These are phyloP conservation scores for Hemibagrus wyckioides DNA, from an alignment of 2,113 vertebrate genomes.

Conservation along the genomic window DNA sequence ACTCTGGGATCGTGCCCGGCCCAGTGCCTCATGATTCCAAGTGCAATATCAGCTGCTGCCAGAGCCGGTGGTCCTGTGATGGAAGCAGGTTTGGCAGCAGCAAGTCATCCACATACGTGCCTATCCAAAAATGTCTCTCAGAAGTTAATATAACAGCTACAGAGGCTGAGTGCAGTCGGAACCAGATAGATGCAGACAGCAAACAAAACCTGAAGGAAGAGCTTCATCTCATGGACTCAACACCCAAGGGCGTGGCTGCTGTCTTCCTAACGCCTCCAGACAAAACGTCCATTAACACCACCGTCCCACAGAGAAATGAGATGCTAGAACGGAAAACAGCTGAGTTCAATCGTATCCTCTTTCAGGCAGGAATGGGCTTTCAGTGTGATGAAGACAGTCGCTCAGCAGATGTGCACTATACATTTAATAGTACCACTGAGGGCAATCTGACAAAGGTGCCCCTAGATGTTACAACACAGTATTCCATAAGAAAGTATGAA, in stretches of 20 bases:
- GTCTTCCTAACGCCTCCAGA: slow-evolving; percentile 58
- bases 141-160: slow-evolving; percentile 73
- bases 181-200: slow-evolving; percentile 46
- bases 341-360: slow-evolving; percentile 91
- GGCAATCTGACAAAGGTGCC: slow-evolving; percentile 12
- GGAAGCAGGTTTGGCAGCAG: slow-evolving; percentile 70
- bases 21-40: slow-evolving; percentile 64
- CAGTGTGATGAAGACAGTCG: slow-evolving; percentile 55
- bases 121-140: slow-evolving; percentile 81
- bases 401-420: slow-evolving; percentile 14
- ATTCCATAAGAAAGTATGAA: slow-evolving; percentile 9
- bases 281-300: slow-evolving; percentile 52
- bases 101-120: slow-evolving; percentile 65
- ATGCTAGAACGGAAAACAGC: slow-evolving; percentile 88
- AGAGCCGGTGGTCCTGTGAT: slow-evolving; percentile 79
- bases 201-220: slow-evolving; percentile 44
- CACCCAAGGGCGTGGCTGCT: slow-evolving; percentile 39
- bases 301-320: slow-evolving; percentile 75
- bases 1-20: slow-evolving; percentile 61
- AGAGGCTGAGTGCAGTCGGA: slow-evolving; percentile 57
- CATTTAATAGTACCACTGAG: slow-evolving; percentile 7
- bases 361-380: slow-evolving; percentile 82
- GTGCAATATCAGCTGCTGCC: slow-evolving; percentile 74
- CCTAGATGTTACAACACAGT: slow-evolving; percentile 20
- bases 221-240: slow-evolving; percentile 47